Base-by-base conservation (phyloP, 2,888 invertebrate species). In the Apoderus coryli region DNA sequence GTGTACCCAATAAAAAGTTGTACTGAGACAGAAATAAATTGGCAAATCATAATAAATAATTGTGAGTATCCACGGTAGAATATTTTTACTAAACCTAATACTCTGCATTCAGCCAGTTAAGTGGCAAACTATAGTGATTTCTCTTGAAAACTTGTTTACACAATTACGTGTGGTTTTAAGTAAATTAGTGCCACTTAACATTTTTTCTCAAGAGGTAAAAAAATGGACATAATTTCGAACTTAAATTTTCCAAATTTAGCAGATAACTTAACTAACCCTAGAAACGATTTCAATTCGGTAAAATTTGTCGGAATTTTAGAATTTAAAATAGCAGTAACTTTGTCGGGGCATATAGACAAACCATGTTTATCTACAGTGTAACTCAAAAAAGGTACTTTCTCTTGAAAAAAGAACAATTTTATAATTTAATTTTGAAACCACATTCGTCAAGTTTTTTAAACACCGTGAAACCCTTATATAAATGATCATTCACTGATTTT, bases 191-290 rank as follows among this genome's bases (percentile, higher is more conserved):
- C 22, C 37, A 44, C 16, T 35, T 30, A 7, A 29, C 34, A 16
- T 44, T 35, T 27, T 46, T 42, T 22, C 33, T 32, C 3, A 46
- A 29, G 3, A 50, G 30, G 4, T 6, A 7, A 19, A 7, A 19
- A n/a, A 19, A n/a, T 19, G 19, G 19, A 19, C n/a, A 19, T n/a
- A 19, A 19, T 19, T 19, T 19, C 19, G 19, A 6, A 19, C 19
- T 19, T 19, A 19, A 19, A 7, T n/a, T 19, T 7, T 19, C 19
- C 6, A 34, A 27, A 54, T 31, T 43, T 45, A 6, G 43, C 35
- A 32, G 50, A 53, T 40, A 47, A 55, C 36, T 52, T 52, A 3
- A 49, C 32, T 24, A 44, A 29, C 4, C 51, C 50, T 4, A 47
- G 27, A 34, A 41, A 50, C 10, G 47, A 43, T 31, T 42, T 44